These are phyloP conservation scores for Cheilosia soror DNA, from an alignment of 2,888 invertebrate species.

Conservation along the genomic window DNA sequence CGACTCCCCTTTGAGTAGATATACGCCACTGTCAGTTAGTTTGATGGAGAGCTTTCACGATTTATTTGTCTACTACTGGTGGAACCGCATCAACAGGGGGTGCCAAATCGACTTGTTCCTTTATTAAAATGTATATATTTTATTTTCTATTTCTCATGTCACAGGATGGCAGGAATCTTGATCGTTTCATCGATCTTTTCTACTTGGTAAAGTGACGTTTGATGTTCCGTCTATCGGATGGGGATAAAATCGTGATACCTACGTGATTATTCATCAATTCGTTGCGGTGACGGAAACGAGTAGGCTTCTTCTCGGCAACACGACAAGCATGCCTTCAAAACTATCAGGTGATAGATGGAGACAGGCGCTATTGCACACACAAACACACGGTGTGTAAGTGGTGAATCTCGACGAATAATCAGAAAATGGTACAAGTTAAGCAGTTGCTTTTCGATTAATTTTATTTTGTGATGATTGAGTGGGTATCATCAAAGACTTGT, in stretches of 20 bases:
- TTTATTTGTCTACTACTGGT: slow-evolving; percentile 59
- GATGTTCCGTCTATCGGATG: slow-evolving; percentile 45
- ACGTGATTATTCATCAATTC: slow-evolving; percentile 56
- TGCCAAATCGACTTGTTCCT: slow-evolving; percentile 27
- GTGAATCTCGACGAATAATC: not conserved
- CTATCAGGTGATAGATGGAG: slow-evolving; percentile 41
- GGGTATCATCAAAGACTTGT: slow-evolving; percentile 25
- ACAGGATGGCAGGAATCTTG: slow-evolving; percentile 7
- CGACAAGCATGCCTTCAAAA: not conserved
- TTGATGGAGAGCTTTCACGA: slow-evolving; percentile 72
- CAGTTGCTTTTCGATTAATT: slow-evolving; percentile 19
- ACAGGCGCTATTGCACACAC: not conserved
- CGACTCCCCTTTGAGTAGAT: slow-evolving; percentile 11
- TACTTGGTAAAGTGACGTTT: slow-evolving; percentile 48
- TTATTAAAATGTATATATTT: not conserved
- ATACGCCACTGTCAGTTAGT: slow-evolving; percentile 62
- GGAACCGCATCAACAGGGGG: slow-evolving; percentile 19
- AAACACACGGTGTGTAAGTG: not conserved
- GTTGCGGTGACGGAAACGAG: slow-evolving; percentile 49
- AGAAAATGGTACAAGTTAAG: slow-evolving; percentile 10
- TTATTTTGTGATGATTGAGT: slow-evolving; percentile 30
- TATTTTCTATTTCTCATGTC: slow-evolving; percentile 11
- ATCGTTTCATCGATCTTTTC: slow-evolving; percentile 45
- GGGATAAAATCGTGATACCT: slow-evolving; percentile 45
- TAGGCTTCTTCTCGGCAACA: slow-evolving; percentile 30